phyloP scores from a whole-genome alignment of 2,797 vertebrate species.

The Neopelma chrysocephalum region DNA sequence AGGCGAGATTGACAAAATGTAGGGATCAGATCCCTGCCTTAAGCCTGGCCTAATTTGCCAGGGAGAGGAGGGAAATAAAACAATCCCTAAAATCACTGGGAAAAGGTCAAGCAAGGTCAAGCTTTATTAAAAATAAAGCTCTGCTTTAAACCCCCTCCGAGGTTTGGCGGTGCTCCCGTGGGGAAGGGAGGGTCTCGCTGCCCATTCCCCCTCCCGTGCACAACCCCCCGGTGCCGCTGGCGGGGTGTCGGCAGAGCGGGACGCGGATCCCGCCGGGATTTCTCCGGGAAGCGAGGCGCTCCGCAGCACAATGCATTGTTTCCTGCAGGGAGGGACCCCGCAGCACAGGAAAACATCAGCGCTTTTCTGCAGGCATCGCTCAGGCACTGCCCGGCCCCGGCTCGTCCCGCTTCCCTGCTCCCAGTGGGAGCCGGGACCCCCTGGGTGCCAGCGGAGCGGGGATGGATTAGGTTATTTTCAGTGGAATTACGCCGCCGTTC shows the following conservation, averaged over 20 bases:
- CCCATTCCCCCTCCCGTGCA: fast-evolving
- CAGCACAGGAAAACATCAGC: slow-evolving; percentile 55
- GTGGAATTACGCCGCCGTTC: not conserved
- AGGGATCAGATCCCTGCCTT: not conserved
- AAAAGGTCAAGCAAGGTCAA: not conserved
- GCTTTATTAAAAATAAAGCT: no score
- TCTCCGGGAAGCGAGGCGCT: not conserved
- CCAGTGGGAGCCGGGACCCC: fast-evolving
- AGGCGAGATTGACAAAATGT: fast-evolving
- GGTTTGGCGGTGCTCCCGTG: not conserved
- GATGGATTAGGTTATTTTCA: not conserved
- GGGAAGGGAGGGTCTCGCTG: fast-evolving
- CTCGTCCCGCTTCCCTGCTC: not conserved
- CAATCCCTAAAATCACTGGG: not conserved
- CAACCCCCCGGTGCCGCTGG: not conserved
- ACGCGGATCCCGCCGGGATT: fast-evolving
- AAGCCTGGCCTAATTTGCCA: fast-evolving
- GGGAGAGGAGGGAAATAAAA: no score
- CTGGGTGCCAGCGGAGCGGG: fast-evolving
- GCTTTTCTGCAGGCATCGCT: not conserved
- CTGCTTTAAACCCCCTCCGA: not conserved
- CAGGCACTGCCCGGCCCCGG: fast-evolving
- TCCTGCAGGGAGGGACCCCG: slow-evolving; percentile 56
- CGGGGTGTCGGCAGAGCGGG: fast-evolving
- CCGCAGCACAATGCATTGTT: slow-evolving; percentile 40